Base-by-base conservation (phyloP, 2,113 vertebrate genomes). In the Podiceps cristatus region DNA sequence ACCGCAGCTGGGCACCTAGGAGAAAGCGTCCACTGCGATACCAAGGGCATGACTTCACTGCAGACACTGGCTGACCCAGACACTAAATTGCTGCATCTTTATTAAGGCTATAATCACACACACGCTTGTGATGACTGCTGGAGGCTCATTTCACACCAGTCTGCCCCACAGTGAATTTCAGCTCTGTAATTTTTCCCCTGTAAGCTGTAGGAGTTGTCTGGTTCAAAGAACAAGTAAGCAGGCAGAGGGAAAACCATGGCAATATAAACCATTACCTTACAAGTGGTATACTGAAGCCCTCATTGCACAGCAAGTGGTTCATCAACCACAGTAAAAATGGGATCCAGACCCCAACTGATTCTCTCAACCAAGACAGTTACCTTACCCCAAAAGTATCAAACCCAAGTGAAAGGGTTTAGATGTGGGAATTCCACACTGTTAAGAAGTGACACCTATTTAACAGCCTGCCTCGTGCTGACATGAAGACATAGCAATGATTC, bases 61-160 rank as follows among this genome's bases (percentile, higher is more conserved):
- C 58, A 91, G 52, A 52, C 64, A 53, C 50, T 20, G 24, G 37
- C 71, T 35, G 67, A 31, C 27, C 86, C 83, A 93, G 79, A 82
- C 71, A 33, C 37, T 0, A 27, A 45, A 20, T 24, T 12, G n/a
- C 8, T 82, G 25, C 59, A 31, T 73, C 63, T 73, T 35, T 11
- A 44, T 18, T 42, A 44, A 29, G 60, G 24, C 75, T 86, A 59
- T 9, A 11, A 63, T 69, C 83, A 59, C 12, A 25, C 81, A 59
- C 40, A 42, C 1, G 1, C 10, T 7, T 7, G 5, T 7, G n/a
- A 40, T 2, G 3, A 45, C 42, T 25, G 27, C 49, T 53, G n/a
- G 28, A 94, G 66, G 60, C 13, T 90, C 40, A 1, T 1, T 33
- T 35, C 44, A 12, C 10, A n/a, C 59, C 13, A 15, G 56, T 22